Base-by-base conservation (phyloP, 37 sponge, comb jelly and placozoan species). In the Eunapius fragilis region DNA sequence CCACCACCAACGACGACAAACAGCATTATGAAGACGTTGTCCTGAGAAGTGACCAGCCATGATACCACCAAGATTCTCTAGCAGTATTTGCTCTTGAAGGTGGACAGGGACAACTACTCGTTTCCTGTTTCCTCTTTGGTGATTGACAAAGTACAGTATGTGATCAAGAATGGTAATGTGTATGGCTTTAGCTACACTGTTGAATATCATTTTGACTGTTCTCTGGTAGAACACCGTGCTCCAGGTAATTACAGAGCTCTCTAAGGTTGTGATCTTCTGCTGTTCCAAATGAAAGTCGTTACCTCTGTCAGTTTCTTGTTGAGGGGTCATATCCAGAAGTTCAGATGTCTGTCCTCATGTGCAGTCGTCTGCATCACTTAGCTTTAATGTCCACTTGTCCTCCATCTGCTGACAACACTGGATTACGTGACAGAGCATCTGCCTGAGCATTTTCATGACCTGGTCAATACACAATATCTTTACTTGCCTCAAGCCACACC, bases 41-140 rank as follows among this genome's bases (percentile, higher is more conserved):
- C 86, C 89, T n/a, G 93, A 84, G 68, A 88, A 92, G 67, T 92
- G 93, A 2, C 86, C 93, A 33, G 81, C 49, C 72, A 85, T 76
- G 2, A 35, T 37, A 19, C 93, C 82, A 70, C 73, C n/a, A 67
- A 88, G 93, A 38, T 33, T 72, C 80, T 92, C 83, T 48, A 81
- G 35, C 79, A 88, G 3, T 17, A 92, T 31, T 19, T 45, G 25
- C 3, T 80, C 13, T 33, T 35, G 31, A 7, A 92, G 30, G 0
- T 88, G 93, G 0, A 0, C 36, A 3, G 90, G 93, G 23, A 92
- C 93, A 36, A 71, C 93, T 74, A 31, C 82, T 35, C 90, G 33
- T 84, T 79, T 93, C 45, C 50, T 68, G 37, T 79, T 30, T 19
- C 35, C 80, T 25, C 26, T 69, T 37, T 89, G 82, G 36, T 75